These are phyloP conservation scores for Antedon bifida DNA, from an alignment of 35 echinoderm and acorn worm genomes.

Conservation along the genomic window DNA sequence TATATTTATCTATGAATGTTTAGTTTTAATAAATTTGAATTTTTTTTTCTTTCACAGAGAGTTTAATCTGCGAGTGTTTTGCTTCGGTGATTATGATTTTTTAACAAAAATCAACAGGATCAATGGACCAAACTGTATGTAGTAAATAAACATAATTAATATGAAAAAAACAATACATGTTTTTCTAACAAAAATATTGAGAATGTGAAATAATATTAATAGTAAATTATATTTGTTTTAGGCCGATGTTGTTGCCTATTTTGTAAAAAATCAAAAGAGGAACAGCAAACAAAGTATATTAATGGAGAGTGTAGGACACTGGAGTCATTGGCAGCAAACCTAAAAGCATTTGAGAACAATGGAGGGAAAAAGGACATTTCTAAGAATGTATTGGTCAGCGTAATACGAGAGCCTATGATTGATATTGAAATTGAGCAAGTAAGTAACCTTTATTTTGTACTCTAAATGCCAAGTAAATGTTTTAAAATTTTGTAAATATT, in stretches of 20 bases:
- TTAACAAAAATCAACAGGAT: slow-evolving; percentile 1
- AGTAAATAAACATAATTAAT: too few species aligned
- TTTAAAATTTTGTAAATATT: neutral
- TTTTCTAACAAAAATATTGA: too few species aligned
- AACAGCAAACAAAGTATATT: neutral
- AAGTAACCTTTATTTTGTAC: neutral
- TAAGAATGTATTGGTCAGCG: neutral
- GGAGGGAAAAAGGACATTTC: neutral
- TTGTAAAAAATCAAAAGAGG: slow-evolving; percentile 8
- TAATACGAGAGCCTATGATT: neutral
- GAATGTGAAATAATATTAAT: too few species aligned
- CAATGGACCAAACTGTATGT: slow-evolving; percentile 13
- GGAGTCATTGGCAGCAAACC: neutral
- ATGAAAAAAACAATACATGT: too few species aligned
- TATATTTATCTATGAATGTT: too few species aligned
- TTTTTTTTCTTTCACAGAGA: neutral
- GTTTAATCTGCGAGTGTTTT: neutral
- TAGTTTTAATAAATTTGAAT: too few species aligned
- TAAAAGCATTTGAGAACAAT: slow-evolving; percentile 3
- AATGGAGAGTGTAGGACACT: neutral
- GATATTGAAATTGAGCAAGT: slow-evolving; percentile 1
- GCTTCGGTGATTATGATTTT: slow-evolving; percentile 21
- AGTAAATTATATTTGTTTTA: neutral
- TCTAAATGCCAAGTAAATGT: too few species aligned
- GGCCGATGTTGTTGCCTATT: slow-evolving; percentile 3